Conservation (phyloP, 2,113 vertebrate genomes). For the Trogon melanurus region DNA sequence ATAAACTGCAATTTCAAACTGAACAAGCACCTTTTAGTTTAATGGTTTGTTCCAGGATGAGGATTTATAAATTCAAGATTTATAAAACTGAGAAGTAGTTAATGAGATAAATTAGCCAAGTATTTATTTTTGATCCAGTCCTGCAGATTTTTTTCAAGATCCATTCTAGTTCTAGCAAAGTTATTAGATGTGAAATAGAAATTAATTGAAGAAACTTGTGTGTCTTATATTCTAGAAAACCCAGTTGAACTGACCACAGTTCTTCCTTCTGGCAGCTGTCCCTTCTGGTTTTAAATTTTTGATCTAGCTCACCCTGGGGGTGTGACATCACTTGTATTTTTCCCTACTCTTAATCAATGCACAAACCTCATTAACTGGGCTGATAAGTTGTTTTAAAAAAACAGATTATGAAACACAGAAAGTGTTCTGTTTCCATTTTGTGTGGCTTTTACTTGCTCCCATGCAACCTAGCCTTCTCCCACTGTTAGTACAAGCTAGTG, state of each 20-base stretch:
- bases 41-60: background rate
- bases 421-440: background rate
- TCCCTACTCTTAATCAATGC: background rate
- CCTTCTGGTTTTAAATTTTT: background rate
- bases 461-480: background rate
- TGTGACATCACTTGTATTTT: background rate
- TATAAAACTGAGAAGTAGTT: background rate
- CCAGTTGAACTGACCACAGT: background rate
- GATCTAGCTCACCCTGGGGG: background rate
- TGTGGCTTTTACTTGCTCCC: background rate
- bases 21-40: background rate
- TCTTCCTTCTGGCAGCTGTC: background rate
- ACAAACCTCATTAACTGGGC: background rate
- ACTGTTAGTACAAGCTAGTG: background rate
- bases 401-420: background rate
- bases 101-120: background rate
- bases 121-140: background rate
- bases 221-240: background rate
- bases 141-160: background rate
- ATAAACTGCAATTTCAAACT: background rate
- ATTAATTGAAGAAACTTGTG: accelerated
- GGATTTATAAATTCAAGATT: background rate
- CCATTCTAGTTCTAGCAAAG: background rate
- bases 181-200: background rate
- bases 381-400: background rate